These are phyloP conservation scores for Hyphantria cunea DNA, from an alignment of 1,140 invertebrate species.

Conservation along the genomic window DNA sequence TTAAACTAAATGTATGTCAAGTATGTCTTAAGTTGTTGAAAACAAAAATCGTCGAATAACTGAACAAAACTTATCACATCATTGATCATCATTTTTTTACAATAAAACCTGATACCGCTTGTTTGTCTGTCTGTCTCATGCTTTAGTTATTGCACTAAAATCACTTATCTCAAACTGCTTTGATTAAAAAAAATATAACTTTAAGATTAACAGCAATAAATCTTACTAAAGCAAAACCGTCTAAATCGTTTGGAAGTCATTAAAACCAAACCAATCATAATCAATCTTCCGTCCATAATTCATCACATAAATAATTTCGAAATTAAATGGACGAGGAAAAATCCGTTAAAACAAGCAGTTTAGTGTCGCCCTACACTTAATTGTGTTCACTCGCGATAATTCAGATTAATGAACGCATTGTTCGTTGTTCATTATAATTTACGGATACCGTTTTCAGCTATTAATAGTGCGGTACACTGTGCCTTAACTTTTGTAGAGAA, in stretches of 20 bases:
- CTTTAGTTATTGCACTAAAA: too few relatives aligned
- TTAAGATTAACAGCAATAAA: neutral
- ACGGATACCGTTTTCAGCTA: constrained; percentile 13
- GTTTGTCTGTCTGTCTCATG: too few relatives aligned
- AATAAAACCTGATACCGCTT: too few relatives aligned
- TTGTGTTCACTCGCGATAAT: constrained; percentile 40
- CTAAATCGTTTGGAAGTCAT: neutral
- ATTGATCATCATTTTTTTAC: too few relatives aligned
- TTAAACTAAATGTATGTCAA: too few relatives aligned
- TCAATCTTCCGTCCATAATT: constrained; percentile 12
- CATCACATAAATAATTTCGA: neutral
- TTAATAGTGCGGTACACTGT: constrained; percentile 13
- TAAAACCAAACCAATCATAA: constrained; percentile 17
- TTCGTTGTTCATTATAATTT: constrained; percentile 28
- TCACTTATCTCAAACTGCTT: too few relatives aligned
- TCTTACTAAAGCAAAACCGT: neutral
- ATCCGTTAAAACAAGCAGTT: constrained; percentile 27
- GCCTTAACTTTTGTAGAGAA: neutral
- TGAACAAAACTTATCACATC: too few relatives aligned
- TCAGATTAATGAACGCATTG: constrained; percentile 39
- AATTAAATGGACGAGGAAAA: constrained; percentile 15
- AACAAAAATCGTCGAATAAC: too few relatives aligned
- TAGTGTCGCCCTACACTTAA: constrained; percentile 36
- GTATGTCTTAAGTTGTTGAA: too few relatives aligned
- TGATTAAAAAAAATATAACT: neutral